Evolutionary conservation across 2,113 vertebrate genomes (phyloP), one percentile per base, ranked within the genome.

Genomic region (Hypocryptadius cinnamomeus): DNA sequence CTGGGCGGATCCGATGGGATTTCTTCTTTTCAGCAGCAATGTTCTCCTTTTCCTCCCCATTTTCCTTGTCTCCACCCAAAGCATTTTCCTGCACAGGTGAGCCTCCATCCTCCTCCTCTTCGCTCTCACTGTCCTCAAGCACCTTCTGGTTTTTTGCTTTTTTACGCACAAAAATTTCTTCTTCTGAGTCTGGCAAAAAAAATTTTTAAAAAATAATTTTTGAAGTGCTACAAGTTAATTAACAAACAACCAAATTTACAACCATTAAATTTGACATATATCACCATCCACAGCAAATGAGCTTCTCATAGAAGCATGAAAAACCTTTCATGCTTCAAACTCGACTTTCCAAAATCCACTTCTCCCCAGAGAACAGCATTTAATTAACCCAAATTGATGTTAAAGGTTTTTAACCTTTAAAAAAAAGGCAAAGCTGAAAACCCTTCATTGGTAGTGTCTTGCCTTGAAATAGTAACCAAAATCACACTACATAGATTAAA

Each of bases 61-160:
- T 93, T 79, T 94, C 95, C 19, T 73, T 91, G 6, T 97, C 96
- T 57, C 80, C 48, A 76, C 70, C 28, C 63, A 73, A 63, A 97
- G 65, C 19, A 77, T 85, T 18, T 78, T 91, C 59, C 54, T 95
- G 84, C 60, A 85, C 51, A 42, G 13, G 42, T 7, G 27, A 70
- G 27, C 9, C 65, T 15, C 81, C 83, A 47, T 96, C 97, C 15
- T 96, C 96, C 68, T 98, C 99, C 13, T 95, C 97, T 81, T 99
- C 99, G 5, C 97, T 97, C 61, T 98, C 98, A 37, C 98, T 99
- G 94, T 99, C 98, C 82, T 96, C 95, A 39, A 99, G 96, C 37
- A 98, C 96, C 47, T 98, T 98, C 76, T 96, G 98, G 68, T 72
- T 91, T 53, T 98, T 98, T 21, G 96, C 50, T 91, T 98, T 99